Evolutionary conservation across 2,113 vertebrate species (phyloP).

Genomic region (Indicator indicator): DNA sequence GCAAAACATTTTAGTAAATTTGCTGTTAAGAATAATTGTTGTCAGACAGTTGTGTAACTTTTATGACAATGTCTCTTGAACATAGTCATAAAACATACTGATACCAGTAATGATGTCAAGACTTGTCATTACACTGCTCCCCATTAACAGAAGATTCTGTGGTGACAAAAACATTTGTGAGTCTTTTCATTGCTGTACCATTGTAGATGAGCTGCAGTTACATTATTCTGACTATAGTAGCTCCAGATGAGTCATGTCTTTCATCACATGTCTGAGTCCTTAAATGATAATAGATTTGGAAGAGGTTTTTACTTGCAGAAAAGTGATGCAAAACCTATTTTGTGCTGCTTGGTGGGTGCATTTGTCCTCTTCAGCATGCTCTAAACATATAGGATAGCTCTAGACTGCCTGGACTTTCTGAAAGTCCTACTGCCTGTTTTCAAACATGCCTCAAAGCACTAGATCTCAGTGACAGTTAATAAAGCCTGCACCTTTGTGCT

Average conservation of each 20-base stretch:
- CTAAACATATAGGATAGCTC: background rate
- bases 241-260: background rate
- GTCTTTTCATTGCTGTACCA: background rate
- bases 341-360: background rate
- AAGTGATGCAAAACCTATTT: background rate
- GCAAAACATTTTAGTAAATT: background rate
- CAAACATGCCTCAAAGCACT: background rate
- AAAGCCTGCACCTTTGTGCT: background rate
- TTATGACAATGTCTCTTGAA: background rate
- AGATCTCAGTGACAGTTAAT: background rate
- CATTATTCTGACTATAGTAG: background rate
- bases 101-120: slow-evolving; percentile 3
- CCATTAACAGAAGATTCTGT: background rate
- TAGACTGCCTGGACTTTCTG: background rate
- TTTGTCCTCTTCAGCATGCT: background rate
- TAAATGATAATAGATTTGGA: background rate
- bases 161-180: slow-evolving; percentile 10
- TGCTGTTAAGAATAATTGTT: background rate
- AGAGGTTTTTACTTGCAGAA: background rate
- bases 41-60: background rate
- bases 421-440: background rate
- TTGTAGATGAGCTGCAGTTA: background rate
- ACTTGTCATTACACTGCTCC: background rate
- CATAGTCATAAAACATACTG: background rate
- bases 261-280: background rate